These are phyloP conservation scores for Callionymus lyra DNA, from an alignment of 2,113 vertebrate species.

Conservation along the genomic window DNA sequence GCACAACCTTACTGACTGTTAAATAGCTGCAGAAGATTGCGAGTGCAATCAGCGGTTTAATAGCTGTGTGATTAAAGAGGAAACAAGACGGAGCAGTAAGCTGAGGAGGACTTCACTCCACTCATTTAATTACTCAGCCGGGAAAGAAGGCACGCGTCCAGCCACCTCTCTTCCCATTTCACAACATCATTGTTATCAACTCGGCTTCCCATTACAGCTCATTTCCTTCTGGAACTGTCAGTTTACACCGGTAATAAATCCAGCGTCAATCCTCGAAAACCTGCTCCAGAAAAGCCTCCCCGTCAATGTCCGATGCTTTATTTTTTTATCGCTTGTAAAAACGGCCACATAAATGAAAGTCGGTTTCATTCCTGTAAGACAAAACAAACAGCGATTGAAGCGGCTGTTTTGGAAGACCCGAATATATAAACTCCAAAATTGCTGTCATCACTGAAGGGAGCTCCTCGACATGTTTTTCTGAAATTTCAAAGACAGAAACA, in stretches of 20 bases:
- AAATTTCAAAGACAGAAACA: conserved; percentile 44
- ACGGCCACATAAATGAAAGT: too few relatives aligned
- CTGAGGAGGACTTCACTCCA: conserved; percentile 49
- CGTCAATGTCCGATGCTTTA: too few relatives aligned
- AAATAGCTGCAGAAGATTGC: conserved; percentile 30
- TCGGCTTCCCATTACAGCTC: conserved; percentile 50
- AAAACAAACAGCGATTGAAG: conserved; percentile 20
- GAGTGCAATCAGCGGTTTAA: conserved; percentile 60
- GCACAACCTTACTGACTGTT: too few relatives aligned
- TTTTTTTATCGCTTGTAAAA: too few relatives aligned
- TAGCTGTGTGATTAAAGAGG: conserved; percentile 63
- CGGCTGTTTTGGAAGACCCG: conserved; percentile 41
- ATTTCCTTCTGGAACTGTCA: conserved; percentile 22
- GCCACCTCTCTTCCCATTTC: conserved; percentile 32
- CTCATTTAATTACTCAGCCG: conserved; percentile 62
- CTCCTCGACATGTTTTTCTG: conserved; percentile 43
- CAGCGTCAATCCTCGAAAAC: too few relatives aligned
- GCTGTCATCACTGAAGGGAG: conserved; percentile 46
- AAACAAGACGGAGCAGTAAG: conserved; percentile 51
- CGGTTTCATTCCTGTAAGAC: conserved; percentile 21
- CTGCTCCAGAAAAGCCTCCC: too few relatives aligned
- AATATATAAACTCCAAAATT: conserved; percentile 57
- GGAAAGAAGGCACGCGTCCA: conserved; percentile 34
- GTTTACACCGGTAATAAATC: conserved; percentile 12
- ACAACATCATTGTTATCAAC: conserved; percentile 49